Conservation (phyloP, 2,797 vertebrate genomes). For the Sphaeramia orbicularis region DNA sequence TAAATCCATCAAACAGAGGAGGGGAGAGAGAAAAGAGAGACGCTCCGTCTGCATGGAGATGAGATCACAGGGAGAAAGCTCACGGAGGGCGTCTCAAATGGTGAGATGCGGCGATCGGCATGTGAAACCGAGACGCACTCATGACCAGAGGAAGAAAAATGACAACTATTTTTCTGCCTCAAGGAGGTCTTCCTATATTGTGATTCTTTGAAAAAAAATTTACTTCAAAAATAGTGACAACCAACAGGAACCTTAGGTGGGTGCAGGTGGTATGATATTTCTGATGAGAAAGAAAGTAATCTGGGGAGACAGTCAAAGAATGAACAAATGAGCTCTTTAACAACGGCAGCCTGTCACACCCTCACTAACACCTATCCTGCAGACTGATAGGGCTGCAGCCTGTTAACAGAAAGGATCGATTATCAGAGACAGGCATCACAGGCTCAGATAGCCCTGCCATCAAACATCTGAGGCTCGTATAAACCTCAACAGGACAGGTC, state of each 20-base stretch:
- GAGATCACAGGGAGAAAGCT: conserved; percentile 63
- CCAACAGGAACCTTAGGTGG: not conserved
- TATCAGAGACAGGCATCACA: conserved; percentile 70
- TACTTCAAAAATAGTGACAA: conserved; percentile 7
- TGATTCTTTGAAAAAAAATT: not conserved
- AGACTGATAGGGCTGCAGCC: conserved; percentile 61
- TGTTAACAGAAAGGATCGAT: conserved; percentile 74
- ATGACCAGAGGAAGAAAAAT: conserved; percentile 41
- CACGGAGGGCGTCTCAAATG: conserved; percentile 45
- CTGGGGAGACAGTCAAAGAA: conserved; percentile 20
- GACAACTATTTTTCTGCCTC: conserved; percentile 15
- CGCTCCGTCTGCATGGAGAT: conserved; percentile 74
- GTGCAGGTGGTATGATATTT: too few relatives aligned
- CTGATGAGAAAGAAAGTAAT: conserved; percentile 17
- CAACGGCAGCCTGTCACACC: conserved; percentile 49
- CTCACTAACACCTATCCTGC: conserved; percentile 61
- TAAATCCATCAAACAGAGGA: conserved; percentile 73
- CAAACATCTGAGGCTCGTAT: conserved; percentile 33
- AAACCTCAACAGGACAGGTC: conserved; percentile 26
- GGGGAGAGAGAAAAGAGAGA: conserved; percentile 64
- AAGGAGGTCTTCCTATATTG: conserved; percentile 6
- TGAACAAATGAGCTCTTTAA: conserved; percentile 54
- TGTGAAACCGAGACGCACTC: conserved; percentile 43
- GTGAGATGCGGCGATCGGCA: conserved; percentile 36
- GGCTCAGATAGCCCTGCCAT: conserved; percentile 60